Conservation (phyloP, 2,888 invertebrate species). For the Peribatodes rhomboidaria region DNA sequence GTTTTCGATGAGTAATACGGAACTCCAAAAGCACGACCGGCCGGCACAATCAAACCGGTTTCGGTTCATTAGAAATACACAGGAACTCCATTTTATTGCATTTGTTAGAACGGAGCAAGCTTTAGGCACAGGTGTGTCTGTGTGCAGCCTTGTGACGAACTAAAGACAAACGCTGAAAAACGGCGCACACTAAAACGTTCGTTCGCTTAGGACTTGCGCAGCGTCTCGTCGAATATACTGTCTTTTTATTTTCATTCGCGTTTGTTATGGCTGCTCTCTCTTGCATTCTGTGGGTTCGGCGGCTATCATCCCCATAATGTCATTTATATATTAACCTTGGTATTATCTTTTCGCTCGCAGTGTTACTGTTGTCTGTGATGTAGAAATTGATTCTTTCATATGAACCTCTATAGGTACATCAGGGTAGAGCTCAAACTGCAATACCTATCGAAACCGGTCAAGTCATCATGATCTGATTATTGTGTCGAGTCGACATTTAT, state of each 20-base stretch:
- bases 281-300: constrained; percentile 10
- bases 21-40: constrained; percentile 37
- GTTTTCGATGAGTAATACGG: constrained; percentile 39
- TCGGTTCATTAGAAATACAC: constrained; percentile 40
- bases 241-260: constrained; percentile 11
- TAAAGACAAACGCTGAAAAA: constrained; percentile 24
- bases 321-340: not conserved
- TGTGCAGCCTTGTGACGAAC: constrained; percentile 32
- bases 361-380: constrained; percentile 3
- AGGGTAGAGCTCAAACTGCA: not conserved
- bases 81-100: constrained; percentile 43
- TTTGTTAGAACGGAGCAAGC: constrained; percentile 34
- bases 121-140: constrained; percentile 36
- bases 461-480: constrained; percentile 10
- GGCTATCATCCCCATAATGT: constrained; percentile 6
- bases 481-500: constrained; percentile 9
- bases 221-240: not conserved
- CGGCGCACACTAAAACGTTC: constrained; percentile 18
- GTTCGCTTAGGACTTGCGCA: constrained; percentile 16
- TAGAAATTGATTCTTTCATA: not conserved
- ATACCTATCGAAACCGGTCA: not conserved
- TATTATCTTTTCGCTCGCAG: not conserved
- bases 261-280: constrained; percentile 8
- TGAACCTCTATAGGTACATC: not conserved
- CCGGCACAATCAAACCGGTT: constrained; percentile 38